Base-by-base conservation (phyloP, 2,888 invertebrate species). In the Chaetogeoica ovagalla region DNA sequence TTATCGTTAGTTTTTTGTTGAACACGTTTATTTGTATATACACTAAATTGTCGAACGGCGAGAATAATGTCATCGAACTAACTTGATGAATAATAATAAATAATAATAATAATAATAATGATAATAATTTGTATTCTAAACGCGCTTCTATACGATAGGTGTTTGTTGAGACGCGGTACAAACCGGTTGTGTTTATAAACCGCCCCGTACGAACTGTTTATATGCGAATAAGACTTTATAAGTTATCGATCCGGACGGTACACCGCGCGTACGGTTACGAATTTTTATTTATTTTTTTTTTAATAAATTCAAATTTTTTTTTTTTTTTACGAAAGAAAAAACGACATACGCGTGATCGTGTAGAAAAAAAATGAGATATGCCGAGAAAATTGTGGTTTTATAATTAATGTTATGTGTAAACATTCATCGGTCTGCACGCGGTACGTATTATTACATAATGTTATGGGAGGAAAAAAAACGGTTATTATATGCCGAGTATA, bases 61-160 rank as follows among this genome's bases (percentile, higher is more conserved):
- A 76, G 75, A 76, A 76, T 48, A 66, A 76, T 76, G n/a, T n/a
- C n/a, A 30, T 48, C 43, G 75, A 30, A 76, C 75, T 76, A n/a
- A 68, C 75, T 66, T 76, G 66, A 76, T 59, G 23, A 59, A 66
- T 66, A n/a, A n/a, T n/a, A n/a, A n/a, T n/a, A n/a, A n/a, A n/a
- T n/a, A n/a, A n/a, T n/a, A n/a, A n/a, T n/a, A n/a, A n/a, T n/a
- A n/a, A n/a, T n/a, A n/a, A n/a, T n/a, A n/a, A n/a, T n/a, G n/a
- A n/a, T n/a, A n/a, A n/a, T n/a, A 76, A 76, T 76, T 76, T 76
- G 75, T 68, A 76, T 76, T 76, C 75, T 66, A 68, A 68, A 76
- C 75, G 75, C 75, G n/a, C 75, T 59, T 4, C 30, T 30, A 30
- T 30, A 30, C 30, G 30, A 30, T 30, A 30, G 4, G 39, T 43